phyloP scores from a whole-genome alignment of 1,140 invertebrate genomes.

The Hycleus phaleratus region DNA sequence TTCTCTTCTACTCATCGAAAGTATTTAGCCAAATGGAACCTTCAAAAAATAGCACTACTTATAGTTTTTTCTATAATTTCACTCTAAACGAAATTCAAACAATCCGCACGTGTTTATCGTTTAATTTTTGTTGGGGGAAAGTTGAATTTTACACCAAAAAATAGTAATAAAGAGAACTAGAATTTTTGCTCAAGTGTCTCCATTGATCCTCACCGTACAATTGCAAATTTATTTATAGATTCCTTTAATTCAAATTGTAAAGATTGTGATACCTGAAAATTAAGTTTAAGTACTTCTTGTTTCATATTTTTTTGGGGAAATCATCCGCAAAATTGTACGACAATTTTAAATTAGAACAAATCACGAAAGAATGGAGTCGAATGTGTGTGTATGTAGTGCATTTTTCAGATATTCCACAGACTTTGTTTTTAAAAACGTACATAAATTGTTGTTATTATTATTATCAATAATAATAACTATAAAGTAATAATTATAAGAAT shows the following conservation, averaged over 20 bases:
- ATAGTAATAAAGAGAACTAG: too few relatives aligned
- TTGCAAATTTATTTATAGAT: too few relatives aligned
- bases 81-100: too few relatives aligned
- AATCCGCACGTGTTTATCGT: too few relatives aligned
- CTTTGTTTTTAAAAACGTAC: not conserved
- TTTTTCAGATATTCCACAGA: slow-evolving; percentile 34
- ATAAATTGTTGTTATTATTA: slow-evolving; percentile 19
- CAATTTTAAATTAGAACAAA: not conserved
- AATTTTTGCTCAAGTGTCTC: too few relatives aligned
- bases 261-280: slow-evolving; percentile 29
- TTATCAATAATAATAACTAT: slow-evolving; percentile 17
- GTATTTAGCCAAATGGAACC: not conserved
- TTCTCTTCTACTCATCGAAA: not conserved
- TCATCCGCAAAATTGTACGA: slow-evolving; percentile 17
- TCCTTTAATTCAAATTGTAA: not conserved
- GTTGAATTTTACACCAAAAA: too few relatives aligned
- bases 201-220: too few relatives aligned
- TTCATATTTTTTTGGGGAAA: slow-evolving; percentile 18
- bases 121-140: too few relatives aligned
- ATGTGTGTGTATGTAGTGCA: slow-evolving; percentile 18
- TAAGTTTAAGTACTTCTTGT: slow-evolving; percentile 24
- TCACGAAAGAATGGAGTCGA: too few relatives aligned
- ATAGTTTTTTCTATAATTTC: too few relatives aligned
- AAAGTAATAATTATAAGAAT: too few relatives aligned
- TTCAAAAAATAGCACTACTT: too few relatives aligned